Evolutionary conservation across 2,888 invertebrate species (phyloP).

Genomic region (Adelphocoris suturalis): DNA sequence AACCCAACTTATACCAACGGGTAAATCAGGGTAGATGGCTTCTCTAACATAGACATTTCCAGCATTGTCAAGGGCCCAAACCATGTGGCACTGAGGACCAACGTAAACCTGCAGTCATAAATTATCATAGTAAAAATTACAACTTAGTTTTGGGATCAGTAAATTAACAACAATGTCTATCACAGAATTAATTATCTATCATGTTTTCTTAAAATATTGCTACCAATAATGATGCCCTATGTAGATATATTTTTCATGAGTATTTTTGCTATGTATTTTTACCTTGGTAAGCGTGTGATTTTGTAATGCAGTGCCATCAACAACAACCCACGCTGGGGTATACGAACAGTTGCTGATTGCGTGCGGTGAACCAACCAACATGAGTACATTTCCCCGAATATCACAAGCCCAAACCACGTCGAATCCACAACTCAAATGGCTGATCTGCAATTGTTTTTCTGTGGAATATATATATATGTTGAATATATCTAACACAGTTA

Average conservation of each 20-base stretch:
- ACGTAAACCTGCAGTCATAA: slow-evolving; percentile 78
- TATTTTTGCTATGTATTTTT: neutral
- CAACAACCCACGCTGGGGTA: slow-evolving; percentile 80
- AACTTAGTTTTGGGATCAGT: no score
- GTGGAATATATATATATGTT: neutral
- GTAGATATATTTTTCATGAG: no score
- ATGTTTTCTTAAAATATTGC: no score
- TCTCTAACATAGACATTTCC: slow-evolving; percentile 80
- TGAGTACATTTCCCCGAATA: slow-evolving; percentile 79
- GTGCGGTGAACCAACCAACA: slow-evolving; percentile 79
- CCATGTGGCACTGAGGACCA: slow-evolving; percentile 78
- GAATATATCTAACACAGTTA: no score
- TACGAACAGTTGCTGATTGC: slow-evolving; percentile 78
- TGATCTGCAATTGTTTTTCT: slow-evolving; percentile 77
- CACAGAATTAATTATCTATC: no score
- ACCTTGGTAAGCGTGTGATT: slow-evolving; percentile 78
- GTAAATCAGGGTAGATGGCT: slow-evolving; percentile 79
- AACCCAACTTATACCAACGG: slow-evolving; percentile 80
- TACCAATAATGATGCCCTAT: no score
- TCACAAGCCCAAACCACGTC: slow-evolving; percentile 80
- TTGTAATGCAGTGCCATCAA: slow-evolving; percentile 77
- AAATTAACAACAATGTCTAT: no score
- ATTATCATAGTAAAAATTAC: neutral
- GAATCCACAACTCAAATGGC: slow-evolving; percentile 79
- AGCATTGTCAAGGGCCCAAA: slow-evolving; percentile 80